Evolutionary conservation across 2,888 invertebrate species (phyloP), one percentile per base, ranked within the genome.

Genomic region (Drosophila paracracens): DNA sequence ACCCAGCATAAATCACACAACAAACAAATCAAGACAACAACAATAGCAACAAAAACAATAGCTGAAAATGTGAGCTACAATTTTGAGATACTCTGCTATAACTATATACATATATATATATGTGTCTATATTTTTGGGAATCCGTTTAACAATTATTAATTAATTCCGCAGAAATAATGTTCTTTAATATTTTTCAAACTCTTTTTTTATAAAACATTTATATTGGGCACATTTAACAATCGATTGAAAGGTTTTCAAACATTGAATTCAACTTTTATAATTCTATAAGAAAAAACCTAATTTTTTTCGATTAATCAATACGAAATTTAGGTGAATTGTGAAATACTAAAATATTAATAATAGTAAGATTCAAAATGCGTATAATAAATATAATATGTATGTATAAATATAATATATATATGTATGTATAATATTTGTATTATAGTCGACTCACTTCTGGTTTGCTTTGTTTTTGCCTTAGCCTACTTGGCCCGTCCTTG

Each of bases 1-100:
- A 82, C 61, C 83, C 72, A 52, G 73, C 81, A 89, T 83, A 83
- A 83, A 88, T 83, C 77, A 89, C 59, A 68, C 53, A 66, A 67
- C 43, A 72, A 54, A 57, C 57, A 57, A 38, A 54, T n/a, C 50
- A 36, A 21, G 31, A 50, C 70, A 59, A 35, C 40, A 38, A n/a
- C 46, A 36, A 36, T n/a, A 40, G 56, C 52, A 57, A 53, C n/a
- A 56, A 58, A 59, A 25, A 58, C 6, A 43, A 35, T 5, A 27
- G 27, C 5, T 35, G 11, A 25, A 21, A 3, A 54, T 18, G 8
- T 4, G 7, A 16, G 16, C 25, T 46, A 0, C 1, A 46, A 16
- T 25, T 16, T 46, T 8, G 25, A 8, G 46, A 46, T n/a, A 46
- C 66, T 21, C 27, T 46, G 25, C 18, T 18, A 18, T 18, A 8